Base-by-base conservation (phyloP, 2,797 vertebrate species). In the Brotula barbata region DNA sequence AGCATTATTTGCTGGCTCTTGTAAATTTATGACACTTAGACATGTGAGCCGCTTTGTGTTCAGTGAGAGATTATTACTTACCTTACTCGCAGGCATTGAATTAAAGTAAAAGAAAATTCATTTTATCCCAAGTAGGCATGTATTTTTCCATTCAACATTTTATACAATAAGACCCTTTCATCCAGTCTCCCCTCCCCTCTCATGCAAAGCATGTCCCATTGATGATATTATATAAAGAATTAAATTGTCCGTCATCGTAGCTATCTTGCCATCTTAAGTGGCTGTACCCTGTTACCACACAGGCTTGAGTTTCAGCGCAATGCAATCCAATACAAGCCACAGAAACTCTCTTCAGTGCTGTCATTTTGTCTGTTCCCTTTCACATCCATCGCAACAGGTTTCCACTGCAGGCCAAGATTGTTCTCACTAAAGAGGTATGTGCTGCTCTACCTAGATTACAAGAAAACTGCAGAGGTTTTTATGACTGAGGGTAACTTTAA, bases 251-350 rank as follows among this genome's bases (percentile, higher is more conserved):
- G 85, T 90, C 89, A 89, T 79, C 50, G 12, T 34, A 74, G 81
- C 83, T 90, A 92, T 92, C 90, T 83, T 53, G 70, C 84, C 86
- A 92, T 92, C 89, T 91, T 91, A 92, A 91, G 89, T 92, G 91
- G 89, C 89, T 88, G 85, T 88, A 89, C 90, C 85, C 81, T 86
- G 89, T 92, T 90, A 90, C 88, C 80, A 78, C 74, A 74, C 68
- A 40, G 87, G 88, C 78, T 92, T 88, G 68, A 73, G 78, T 92
- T 93, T 90, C 91, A 90, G 83, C 64, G 77, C 69, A 78, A 58
- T 89, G 92, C 88, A 92, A 92, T 88, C 80, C 82, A 90, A 92
- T 91, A 88, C 89, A 89, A 78, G 83, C 80, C 72, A 45, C 77
- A 89, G 82, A 87, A 91, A 87, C 82, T 83, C 85, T 84, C 75